phyloP scores from a whole-genome alignment of 2,797 vertebrate species.

The Micrastur ruficollis region DNA sequence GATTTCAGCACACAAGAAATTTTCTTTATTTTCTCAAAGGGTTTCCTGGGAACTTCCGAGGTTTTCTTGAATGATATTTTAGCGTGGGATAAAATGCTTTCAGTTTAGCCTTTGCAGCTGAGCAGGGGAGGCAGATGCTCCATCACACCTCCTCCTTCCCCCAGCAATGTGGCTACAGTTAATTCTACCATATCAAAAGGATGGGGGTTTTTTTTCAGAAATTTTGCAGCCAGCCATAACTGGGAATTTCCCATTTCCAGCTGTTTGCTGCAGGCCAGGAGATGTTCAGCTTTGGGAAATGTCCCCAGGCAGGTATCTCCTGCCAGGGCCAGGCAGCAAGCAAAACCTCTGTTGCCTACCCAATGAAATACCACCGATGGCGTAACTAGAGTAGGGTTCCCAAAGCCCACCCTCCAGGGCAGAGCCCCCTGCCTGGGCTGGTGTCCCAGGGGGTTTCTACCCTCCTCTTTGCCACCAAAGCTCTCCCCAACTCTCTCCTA shows the following conservation, averaged over 20 bases:
- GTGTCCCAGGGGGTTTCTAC: background rate
- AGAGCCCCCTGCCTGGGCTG: background rate
- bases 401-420: fast-evolving
- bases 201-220: background rate
- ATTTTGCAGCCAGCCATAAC: background rate
- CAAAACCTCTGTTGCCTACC: background rate
- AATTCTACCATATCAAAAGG: background rate
- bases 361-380: background rate
- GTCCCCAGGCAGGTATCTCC: background rate
- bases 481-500: conserved; percentile 46
- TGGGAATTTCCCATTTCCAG: background rate
- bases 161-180: background rate
- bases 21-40: background rate
- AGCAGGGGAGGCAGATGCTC: background rate
- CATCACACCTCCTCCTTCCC: background rate
- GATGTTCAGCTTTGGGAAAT: background rate
- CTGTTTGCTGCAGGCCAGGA: background rate
- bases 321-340: background rate
- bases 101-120: background rate
- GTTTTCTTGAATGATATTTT: background rate
- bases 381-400: background rate
- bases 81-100: background rate
- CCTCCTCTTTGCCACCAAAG: background rate
- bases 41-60: background rate
- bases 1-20: background rate